Evolutionary conservation across 2,113 vertebrate genomes (phyloP).

Genomic region (Uria aalge): DNA sequence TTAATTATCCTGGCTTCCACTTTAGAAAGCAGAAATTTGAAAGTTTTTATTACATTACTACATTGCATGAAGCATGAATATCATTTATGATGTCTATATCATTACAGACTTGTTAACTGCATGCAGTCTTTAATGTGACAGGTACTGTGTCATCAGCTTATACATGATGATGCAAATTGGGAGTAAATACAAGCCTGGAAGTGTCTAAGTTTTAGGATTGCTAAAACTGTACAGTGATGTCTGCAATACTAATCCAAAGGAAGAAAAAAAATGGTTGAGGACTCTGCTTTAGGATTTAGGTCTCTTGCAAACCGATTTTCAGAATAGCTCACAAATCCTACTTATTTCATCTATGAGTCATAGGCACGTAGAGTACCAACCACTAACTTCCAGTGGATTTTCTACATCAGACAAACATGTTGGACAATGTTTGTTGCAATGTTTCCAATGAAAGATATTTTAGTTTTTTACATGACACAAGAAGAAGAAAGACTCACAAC

Average conservation of each 20-base stretch:
- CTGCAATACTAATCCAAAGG: background rate
- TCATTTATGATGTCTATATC: background rate
- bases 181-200: background rate
- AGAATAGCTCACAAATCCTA: background rate
- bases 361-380: background rate
- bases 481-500: background rate
- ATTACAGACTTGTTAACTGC: background rate
- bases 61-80: background rate
- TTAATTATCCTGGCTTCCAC: constrained; percentile 47
- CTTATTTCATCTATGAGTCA: background rate
- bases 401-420: background rate
- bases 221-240: background rate
- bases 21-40: constrained; percentile 10
- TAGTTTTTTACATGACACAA: background rate
- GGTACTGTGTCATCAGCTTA: background rate
- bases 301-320: background rate
- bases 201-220: background rate
- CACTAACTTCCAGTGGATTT: background rate
- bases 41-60: background rate
- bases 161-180: background rate
- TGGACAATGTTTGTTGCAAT: background rate
- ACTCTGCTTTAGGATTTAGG: background rate
- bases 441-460: background rate
- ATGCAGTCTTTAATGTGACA: background rate
- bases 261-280: background rate